A percentile compares a stretch with the other conserved stretches of the same genome.
These are phyloP conservation scores for Epinephelus cyanopodus DNA, from an alignment of 2,113 vertebrate species.

Conservation along the genomic window DNA sequence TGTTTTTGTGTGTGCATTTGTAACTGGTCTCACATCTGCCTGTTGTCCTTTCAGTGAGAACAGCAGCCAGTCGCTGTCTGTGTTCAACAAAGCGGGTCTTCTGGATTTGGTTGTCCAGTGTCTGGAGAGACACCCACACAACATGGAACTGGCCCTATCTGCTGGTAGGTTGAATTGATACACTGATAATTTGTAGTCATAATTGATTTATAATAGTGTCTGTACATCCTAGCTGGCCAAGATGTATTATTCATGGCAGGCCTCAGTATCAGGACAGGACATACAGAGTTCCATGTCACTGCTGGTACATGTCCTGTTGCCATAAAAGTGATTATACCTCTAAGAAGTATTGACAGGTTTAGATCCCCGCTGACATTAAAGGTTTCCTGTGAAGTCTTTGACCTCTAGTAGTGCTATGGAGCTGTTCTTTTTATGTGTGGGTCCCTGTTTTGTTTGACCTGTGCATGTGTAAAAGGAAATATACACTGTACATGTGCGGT, in stretches of 20 bases:
- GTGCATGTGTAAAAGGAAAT: neutral
- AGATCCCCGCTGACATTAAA: neutral
- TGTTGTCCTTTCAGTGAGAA: slow-evolving; percentile 87
- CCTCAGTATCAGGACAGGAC: neutral
- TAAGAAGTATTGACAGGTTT: neutral
- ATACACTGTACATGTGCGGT: neutral
- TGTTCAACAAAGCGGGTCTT: slow-evolving; percentile 94
- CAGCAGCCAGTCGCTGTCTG: slow-evolving; percentile 89
- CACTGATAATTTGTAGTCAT: neutral
- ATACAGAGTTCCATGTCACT: neutral
- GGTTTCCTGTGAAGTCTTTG: neutral
- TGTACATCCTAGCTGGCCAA: too few relatives aligned
- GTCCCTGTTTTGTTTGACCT: neutral
- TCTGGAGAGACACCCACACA: slow-evolving; percentile 89
- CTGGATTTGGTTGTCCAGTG: slow-evolving; percentile 90
- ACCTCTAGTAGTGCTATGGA: neutral
- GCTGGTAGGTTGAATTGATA: slow-evolving; percentile 87
- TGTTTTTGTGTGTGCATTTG: neutral
- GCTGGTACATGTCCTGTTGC: neutral
- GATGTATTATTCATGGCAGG: neutral
- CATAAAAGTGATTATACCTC: neutral
- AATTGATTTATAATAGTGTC: neutral
- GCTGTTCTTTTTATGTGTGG: neutral
- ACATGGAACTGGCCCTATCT: slow-evolving; percentile 91
- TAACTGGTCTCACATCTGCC: neutral